Evolutionary conservation across 2,113 vertebrate species (phyloP).

Genomic region (Ancistrus triradiatus): DNA sequence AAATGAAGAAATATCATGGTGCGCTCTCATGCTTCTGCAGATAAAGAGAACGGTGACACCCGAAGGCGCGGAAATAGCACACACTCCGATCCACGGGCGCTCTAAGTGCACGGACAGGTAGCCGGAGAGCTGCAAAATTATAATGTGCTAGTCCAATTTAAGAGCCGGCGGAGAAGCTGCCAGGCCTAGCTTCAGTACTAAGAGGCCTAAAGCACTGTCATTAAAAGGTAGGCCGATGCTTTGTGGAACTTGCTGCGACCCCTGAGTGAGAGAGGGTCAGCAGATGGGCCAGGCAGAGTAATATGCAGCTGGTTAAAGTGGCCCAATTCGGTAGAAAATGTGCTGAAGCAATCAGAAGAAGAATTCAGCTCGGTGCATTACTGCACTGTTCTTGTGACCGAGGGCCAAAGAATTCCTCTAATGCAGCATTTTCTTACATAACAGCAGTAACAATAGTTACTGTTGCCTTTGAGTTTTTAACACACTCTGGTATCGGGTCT

Average conservation of each 20-base stretch:
- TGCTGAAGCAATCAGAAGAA: not conserved
- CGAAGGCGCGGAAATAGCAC: slow-evolving; percentile 44
- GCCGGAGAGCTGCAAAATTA: slow-evolving; percentile 48
- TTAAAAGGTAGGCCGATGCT: slow-evolving; percentile 34
- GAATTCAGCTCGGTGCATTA: not conserved
- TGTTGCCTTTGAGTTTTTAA: too few species aligned
- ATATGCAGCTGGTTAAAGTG: slow-evolving; percentile 21
- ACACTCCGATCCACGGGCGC: slow-evolving; percentile 34
- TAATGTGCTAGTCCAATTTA: slow-evolving; percentile 33
- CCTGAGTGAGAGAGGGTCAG: slow-evolving; percentile 13
- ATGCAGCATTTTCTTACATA: not conserved
- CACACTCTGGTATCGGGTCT: too few species aligned
- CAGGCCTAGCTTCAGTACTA: slow-evolving; percentile 27
- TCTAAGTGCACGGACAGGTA: slow-evolving; percentile 49
- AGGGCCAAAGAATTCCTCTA: not conserved
- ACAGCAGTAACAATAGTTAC: too few species aligned
- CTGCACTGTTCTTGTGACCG: not conserved
- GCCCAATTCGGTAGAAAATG: slow-evolving; percentile 10
- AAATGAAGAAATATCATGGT: slow-evolving; percentile 30
- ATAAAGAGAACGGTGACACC: slow-evolving; percentile 30
- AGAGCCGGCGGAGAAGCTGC: slow-evolving; percentile 21
- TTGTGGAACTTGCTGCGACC: slow-evolving; percentile 15
- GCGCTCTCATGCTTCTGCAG: slow-evolving; percentile 8
- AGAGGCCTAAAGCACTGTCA: slow-evolving; percentile 43
- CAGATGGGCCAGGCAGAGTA: slow-evolving; percentile 18